Evolutionary conservation across 1,140 invertebrate species (phyloP).

Genomic region (Heliconius eleuchia): DNA sequence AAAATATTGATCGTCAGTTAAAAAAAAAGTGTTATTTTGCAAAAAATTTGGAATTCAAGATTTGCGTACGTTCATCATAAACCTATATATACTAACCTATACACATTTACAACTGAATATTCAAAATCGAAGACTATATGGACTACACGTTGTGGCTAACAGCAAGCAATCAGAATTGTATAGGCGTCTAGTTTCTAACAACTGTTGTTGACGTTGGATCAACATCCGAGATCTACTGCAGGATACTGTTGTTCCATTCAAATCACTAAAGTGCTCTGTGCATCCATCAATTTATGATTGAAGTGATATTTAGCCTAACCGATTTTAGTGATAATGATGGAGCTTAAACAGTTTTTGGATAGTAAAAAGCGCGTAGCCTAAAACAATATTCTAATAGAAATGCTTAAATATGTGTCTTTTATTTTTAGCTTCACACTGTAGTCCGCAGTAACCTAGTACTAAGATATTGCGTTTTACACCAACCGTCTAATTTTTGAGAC

Average conservation of each 20-base stretch:
- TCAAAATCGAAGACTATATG: background rate
- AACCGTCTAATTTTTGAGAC: too few relatives aligned
- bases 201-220: background rate
- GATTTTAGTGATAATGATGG: background rate
- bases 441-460: too few relatives aligned
- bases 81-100: background rate
- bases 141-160: background rate
- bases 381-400: too few relatives aligned
- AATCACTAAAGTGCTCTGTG: background rate
- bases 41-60: too few relatives aligned
- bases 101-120: background rate
- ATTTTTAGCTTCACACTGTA: too few relatives aligned
- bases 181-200: background rate
- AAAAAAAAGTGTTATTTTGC: too few relatives aligned
- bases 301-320: background rate
- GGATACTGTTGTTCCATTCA: background rate
- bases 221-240: background rate
- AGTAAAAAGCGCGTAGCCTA: too few relatives aligned
- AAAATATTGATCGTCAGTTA: too few relatives aligned
- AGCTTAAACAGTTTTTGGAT: too few relatives aligned
- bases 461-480: too few relatives aligned
- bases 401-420: too few relatives aligned
- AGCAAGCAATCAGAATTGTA: background rate
- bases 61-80: background rate
- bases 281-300: background rate